These are phyloP conservation scores for Micrasema longulum DNA, from an alignment of 1,140 invertebrate species.

Conservation along the genomic window DNA sequence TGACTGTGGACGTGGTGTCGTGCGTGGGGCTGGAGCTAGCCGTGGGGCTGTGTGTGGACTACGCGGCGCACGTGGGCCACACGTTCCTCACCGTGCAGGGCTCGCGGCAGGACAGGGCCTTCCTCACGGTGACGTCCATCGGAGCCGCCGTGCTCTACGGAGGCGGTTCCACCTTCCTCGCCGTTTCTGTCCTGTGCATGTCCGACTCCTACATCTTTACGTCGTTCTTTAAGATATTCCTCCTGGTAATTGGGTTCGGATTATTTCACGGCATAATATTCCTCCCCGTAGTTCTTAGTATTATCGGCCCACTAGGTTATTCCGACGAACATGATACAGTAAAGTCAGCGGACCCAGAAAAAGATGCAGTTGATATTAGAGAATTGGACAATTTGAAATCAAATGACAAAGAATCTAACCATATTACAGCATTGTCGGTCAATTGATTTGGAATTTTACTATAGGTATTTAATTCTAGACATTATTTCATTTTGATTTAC, in stretches of 20 bases:
- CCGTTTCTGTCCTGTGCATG: conserved; percentile 78
- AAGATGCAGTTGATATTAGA: conserved; percentile 3
- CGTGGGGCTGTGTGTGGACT: conserved; percentile 91
- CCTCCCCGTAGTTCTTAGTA: conserved; percentile 79
- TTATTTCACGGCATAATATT: conserved; percentile 82
- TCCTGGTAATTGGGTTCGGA: conserved; percentile 81
- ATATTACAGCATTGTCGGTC: too few species aligned
- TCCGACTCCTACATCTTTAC: conserved; percentile 85
- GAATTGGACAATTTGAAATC: conserved; percentile 11
- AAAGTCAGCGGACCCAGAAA: neutral
- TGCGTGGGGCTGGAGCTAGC: conserved; percentile 87
- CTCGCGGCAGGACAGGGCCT: conserved; percentile 71
- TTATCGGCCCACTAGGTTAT: conserved; percentile 75
- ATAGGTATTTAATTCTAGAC: too few species aligned
- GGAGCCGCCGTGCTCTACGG: conserved; percentile 85
- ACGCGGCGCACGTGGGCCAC: conserved; percentile 90
- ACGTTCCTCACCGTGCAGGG: conserved; percentile 76
- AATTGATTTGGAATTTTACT: too few species aligned
- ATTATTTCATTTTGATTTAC: too few species aligned
- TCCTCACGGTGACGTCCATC: conserved; percentile 79
- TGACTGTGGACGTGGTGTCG: conserved; percentile 88
- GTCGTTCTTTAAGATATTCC: conserved; percentile 86
- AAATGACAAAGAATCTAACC: neutral
- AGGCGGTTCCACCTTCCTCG: conserved; percentile 82
- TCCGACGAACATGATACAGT: neutral